Evolutionary conservation across 1,140 invertebrate genomes (phyloP).

Genomic region (Agrilus planipennis): DNA sequence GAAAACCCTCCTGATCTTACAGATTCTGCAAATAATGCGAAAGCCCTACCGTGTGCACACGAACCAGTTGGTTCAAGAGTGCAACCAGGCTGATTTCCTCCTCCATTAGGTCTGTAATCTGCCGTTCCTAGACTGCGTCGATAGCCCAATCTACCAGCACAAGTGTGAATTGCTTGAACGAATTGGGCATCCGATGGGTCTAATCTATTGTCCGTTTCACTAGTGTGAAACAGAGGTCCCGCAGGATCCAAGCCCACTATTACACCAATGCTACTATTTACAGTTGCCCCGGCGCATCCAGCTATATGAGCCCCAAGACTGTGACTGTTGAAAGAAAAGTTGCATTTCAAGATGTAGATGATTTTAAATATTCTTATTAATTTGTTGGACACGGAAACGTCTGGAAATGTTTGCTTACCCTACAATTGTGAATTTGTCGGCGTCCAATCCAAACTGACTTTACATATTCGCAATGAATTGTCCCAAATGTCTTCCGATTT

Average conservation of each 20-base stretch:
- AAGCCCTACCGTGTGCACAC: conserved; percentile 45
- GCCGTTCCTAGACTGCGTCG: conserved; percentile 47
- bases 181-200: conserved; percentile 47
- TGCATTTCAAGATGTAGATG: not conserved
- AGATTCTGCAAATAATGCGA: conserved; percentile 47
- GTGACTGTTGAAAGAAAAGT: too few relatives aligned
- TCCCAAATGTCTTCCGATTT: conserved; percentile 38
- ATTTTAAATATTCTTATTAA: conserved; percentile 4
- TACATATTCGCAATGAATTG: conserved; percentile 38
- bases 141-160: conserved; percentile 41
- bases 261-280: conserved; percentile 26
- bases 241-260: conserved; percentile 42
- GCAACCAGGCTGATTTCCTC: conserved; percentile 55
- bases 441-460: conserved; percentile 18
- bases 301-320: conserved; percentile 56
- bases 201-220: conserved; percentile 38
- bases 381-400: too few relatives aligned
- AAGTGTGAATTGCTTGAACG: conserved; percentile 48
- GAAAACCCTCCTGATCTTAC: conserved; percentile 35
- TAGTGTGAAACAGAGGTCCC: conserved; percentile 38
- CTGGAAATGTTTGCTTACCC: too few relatives aligned
- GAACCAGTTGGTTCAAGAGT: conserved; percentile 32
- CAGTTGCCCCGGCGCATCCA: conserved; percentile 43
- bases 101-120: conserved; percentile 63
- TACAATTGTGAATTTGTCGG: conserved; percentile 35